These are phyloP conservation scores for Tribolium castaneum DNA, from an alignment of 1,140 invertebrate species.

Conservation along the genomic window DNA sequence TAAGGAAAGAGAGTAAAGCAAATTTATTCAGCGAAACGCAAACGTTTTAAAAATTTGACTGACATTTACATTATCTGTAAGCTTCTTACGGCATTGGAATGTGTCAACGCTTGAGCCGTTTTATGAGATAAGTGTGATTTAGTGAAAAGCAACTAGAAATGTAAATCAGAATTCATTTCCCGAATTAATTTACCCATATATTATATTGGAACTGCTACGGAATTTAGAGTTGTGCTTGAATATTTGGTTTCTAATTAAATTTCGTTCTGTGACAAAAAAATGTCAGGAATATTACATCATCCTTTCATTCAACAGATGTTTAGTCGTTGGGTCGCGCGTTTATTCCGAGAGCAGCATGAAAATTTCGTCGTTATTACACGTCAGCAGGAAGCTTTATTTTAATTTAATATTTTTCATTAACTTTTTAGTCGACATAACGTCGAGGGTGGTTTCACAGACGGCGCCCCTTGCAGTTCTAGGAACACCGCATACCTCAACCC, in stretches of 20 bases:
- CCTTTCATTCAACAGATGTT: slow-evolving; percentile 15
- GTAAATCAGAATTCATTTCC: no score
- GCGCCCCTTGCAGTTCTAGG: slow-evolving; percentile 47
- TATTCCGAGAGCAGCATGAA: not conserved
- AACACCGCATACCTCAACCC: slow-evolving; percentile 52
- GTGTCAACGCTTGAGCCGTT: no score
- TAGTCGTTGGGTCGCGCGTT: not conserved
- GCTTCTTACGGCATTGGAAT: no score
- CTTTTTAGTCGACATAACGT: not conserved
- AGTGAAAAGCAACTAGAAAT: no score
- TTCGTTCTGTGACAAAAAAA: not conserved
- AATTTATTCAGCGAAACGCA: no score
- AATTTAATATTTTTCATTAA: slow-evolving; percentile 11
- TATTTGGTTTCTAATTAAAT: not conserved
- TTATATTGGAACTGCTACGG: no score
- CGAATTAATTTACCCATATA: no score
- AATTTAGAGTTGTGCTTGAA: no score
- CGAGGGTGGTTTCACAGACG: slow-evolving; percentile 8
- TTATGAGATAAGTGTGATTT: no score
- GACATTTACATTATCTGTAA: no score
- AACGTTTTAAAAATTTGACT: no score
- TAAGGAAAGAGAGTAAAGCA: no score
- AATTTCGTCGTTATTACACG: not conserved
- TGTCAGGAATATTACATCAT: slow-evolving; percentile 4
- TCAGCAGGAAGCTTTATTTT: not conserved